Evolutionary conservation across 2,797 vertebrate genomes (phyloP), one percentile per base, ranked within the genome.

Genomic region (Micropoecilia bifurca): DNA sequence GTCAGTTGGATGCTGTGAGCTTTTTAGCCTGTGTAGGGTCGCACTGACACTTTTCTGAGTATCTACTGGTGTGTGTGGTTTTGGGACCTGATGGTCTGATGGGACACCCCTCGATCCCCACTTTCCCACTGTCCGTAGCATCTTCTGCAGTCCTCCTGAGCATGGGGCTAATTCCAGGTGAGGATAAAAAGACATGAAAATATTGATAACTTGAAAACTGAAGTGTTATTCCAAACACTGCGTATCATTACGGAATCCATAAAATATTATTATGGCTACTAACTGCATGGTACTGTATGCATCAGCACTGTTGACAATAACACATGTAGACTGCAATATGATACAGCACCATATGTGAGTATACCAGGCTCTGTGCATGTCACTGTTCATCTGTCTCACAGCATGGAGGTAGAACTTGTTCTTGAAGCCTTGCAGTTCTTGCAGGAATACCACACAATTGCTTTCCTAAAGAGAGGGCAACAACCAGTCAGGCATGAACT

Each of bases 321-420:
- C 46, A 18, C 33, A 41, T 25, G 4, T 0, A 41, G 36, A 50
- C n/a, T 25, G 43, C 25, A 53, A 48, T 4, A 30, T 10, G 43
- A 53, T 33, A 12, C 9, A 20, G 25, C 59, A 61, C 4, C 14
- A 6, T 41, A 22, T 50, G 20, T n/a, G 41, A 36, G 57, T 57
- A 46, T 48, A 41, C n/a, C 14, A 41, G 46, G 69, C 43, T 63
- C 30, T 61, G 20, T 28, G 45, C 39, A 39, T 66, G 59, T 73
- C 57, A 68, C 61, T 68, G n/a, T 33, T 74, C 57, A 79, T 79
- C 57, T 66, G 36, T 66, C 59, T 68, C 72, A 74, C 72, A 79
- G 59, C 59, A 74, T 68, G 36, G 39, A 13, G 33, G 47, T 22
- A 45, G 57, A 41, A 74, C 36, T 16, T 66, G 33, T 63, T 73